Base-by-base conservation (phyloP, 2,888 invertebrate species). In the Trilocha varians region DNA sequence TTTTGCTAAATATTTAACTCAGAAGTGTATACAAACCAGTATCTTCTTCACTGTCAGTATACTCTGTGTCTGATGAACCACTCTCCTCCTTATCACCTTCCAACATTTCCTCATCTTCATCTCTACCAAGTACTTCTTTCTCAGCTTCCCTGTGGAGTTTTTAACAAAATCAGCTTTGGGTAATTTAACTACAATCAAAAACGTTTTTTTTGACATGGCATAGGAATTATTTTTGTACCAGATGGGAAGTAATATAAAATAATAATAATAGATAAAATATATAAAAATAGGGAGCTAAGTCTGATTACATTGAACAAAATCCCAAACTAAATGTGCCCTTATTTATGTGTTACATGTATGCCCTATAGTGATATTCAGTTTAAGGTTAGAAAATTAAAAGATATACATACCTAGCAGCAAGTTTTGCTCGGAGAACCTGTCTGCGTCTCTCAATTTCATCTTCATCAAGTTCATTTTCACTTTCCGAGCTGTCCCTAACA, bases 41-140 rank as follows among this genome's bases (percentile, higher is more conserved):
- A 63, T 97, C 97, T 71, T 95, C 95, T 70, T 96, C 95, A 44
- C 94, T 94, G 73, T 95, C 95, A 18, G 94, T 91, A 56, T 95
- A 93, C 64, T 94, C 94, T 58, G 96, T 95, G 65, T 95, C 94
- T 0, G 94, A 94, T 38, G 91, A 91, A 39, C 93, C 93, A 43
- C 90, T 89, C 16, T 89, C 89, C 37, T 90, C 90, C 16, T 89
- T 89, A 42, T 88, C 90, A 0, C 88, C 90, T 3, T 90, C 89
- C 57, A 88, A 69, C 63, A 88, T 86, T 57, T 91, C 90, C 35
- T 90, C 89, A 53, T 89, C 89, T 36, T 95, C 94, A 70, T 94
- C 94, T 55, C 91, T 88, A 35, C 92, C 90, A 40, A 93, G 77
- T 11, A 91, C 86, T 64, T 93, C 93, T 43, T 90, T 88, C 57